Conservation (phyloP, 2,888 invertebrate species). For the Cheilosia pagana region DNA sequence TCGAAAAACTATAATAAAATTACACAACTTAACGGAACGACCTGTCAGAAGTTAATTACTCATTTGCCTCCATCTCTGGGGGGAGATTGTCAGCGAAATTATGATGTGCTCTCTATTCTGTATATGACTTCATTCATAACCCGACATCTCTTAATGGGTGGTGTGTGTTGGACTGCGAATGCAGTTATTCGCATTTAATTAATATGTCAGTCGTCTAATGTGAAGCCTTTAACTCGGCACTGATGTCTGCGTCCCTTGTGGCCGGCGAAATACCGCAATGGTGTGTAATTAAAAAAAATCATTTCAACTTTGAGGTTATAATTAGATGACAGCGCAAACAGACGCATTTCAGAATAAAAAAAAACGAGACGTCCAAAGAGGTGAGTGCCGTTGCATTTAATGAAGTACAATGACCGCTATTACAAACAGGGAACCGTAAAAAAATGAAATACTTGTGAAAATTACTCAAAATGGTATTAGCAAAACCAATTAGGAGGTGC, state of each 20-base stretch:
- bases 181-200: slow-evolving; percentile 58
- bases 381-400: slow-evolving; percentile 3
- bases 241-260: slow-evolving; percentile 3
- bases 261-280: not conserved
- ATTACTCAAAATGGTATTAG: not conserved
- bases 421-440: not conserved
- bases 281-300: slow-evolving; percentile 3
- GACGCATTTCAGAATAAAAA: not conserved
- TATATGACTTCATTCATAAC: slow-evolving; percentile 31
- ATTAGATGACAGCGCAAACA: slow-evolving; percentile 23
- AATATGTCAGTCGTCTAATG: slow-evolving; percentile 31
- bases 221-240: slow-evolving; percentile 16
- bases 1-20: slow-evolving; percentile 26
- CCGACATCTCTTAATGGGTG: slow-evolving; percentile 11
- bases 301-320: slow-evolving; percentile 23
- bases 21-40: slow-evolving; percentile 43
- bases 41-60: slow-evolving; percentile 59
- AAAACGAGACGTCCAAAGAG: not conserved
- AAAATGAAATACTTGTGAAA: not conserved
- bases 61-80: slow-evolving; percentile 22
- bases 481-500: too few species aligned
- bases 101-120: slow-evolving; percentile 24
- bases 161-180: slow-evolving; percentile 2
- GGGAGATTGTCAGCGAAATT: slow-evolving; percentile 25
- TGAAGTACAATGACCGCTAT: slow-evolving; percentile 1